Evolutionary conservation across 2,113 vertebrate species (phyloP).

Genomic region (Theristicus caerulescens): DNA sequence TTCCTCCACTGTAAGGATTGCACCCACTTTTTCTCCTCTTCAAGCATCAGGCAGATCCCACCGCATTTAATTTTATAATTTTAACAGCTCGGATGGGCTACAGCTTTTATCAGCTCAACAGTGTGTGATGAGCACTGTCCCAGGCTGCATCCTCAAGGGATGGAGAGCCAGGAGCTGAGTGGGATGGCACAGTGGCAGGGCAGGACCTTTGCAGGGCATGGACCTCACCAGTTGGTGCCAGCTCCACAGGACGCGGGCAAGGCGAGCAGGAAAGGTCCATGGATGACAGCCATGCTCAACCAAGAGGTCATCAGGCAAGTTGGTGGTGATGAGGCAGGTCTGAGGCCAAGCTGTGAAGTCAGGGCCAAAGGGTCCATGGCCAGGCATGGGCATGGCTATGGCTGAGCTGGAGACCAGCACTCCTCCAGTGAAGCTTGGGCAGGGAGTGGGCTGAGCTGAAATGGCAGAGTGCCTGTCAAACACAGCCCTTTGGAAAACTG

Average conservation of each 20-base stretch:
- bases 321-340: neutral
- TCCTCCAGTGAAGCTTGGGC: neutral
- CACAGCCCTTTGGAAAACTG: neutral
- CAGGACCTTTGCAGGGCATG: neutral
- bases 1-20: neutral
- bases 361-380: neutral
- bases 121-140: neutral
- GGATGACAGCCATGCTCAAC: neutral
- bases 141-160: neutral
- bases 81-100: neutral
- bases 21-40: neutral
- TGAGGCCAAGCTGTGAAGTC: neutral
- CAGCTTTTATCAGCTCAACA: neutral
- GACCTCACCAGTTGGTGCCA: neutral
- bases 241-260: accelerated
- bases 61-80: neutral
- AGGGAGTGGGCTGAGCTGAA: neutral
- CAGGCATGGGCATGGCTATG: neutral
- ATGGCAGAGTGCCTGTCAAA: neutral
- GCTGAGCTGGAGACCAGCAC: neutral
- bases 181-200: neutral
- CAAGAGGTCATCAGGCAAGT: neutral
- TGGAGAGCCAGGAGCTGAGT: neutral
- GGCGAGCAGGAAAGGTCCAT: neutral
- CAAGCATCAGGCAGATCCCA: neutral